These are phyloP conservation scores for Cyanistes caeruleus DNA, from an alignment of 2,113 vertebrate genomes.

Conservation along the genomic window DNA sequence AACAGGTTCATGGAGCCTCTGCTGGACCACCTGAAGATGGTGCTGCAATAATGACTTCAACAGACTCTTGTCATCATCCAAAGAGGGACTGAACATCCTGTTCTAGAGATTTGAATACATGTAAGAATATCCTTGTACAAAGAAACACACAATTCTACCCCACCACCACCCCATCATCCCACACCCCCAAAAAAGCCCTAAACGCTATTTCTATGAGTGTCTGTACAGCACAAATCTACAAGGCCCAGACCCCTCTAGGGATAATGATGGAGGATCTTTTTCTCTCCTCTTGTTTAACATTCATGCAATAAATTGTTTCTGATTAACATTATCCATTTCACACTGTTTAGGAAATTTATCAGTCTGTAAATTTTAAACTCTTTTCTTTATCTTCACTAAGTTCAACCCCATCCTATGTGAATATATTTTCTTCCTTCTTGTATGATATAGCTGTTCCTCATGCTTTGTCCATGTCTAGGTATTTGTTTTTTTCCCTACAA, in stretches of 20 bases:
- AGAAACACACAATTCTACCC: not conserved
- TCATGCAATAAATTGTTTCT: not conserved
- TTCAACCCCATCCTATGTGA: not conserved
- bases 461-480: not conserved
- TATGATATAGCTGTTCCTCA: not conserved
- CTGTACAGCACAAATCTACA: not conserved
- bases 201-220: not conserved
- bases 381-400: not conserved
- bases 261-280: not conserved
- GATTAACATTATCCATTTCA: not conserved
- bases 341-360: not conserved
- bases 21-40: not conserved
- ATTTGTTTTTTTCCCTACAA: not conserved
- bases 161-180: too few species aligned
- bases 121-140: not conserved
- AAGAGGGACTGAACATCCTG: not conserved
- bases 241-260: not conserved
- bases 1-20: not conserved
- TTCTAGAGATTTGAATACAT: not conserved
- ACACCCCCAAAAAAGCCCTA: too few species aligned
- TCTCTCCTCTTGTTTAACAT: not conserved
- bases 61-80: not conserved
- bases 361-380: not conserved
- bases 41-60: not conserved
- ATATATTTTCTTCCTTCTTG: not conserved